phyloP scores from a whole-genome alignment of 1,140 invertebrate species.

The Maniola jurtina region DNA sequence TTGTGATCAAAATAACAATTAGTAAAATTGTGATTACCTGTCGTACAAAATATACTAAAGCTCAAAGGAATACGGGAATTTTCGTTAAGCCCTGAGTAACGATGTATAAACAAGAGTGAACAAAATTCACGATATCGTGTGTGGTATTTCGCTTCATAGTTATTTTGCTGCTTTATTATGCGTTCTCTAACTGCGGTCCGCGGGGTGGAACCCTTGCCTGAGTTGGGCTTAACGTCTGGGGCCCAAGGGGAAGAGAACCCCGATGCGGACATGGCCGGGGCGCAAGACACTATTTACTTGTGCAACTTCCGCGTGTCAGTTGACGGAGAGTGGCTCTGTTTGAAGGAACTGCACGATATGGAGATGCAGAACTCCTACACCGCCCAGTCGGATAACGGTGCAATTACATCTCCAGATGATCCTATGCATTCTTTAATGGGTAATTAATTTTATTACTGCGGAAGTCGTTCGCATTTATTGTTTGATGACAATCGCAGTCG shows the following conservation, averaged over 20 bases:
- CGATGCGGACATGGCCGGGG: conserved; percentile 86
- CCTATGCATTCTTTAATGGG: conserved; percentile 76
- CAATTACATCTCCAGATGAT: conserved; percentile 79
- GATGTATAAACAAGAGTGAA: conserved; percentile 58
- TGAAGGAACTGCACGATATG: conserved; percentile 95
- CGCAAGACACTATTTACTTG: conserved; percentile 97
- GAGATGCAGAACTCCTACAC: conserved; percentile 87
- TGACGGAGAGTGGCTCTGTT: conserved; percentile 98
- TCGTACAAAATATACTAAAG: background rate
- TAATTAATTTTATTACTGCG: conserved; percentile 43
- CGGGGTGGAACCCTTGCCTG: conserved; percentile 69
- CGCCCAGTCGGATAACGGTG: conserved; percentile 76
- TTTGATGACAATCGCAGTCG: background rate
- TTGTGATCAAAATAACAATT: conserved; percentile 30
- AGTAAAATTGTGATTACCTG: conserved; percentile 1
- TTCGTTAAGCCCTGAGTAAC: conserved; percentile 25
- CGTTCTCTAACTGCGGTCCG: conserved; percentile 67
- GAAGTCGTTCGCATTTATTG: background rate
- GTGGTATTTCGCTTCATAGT: conserved; percentile 66
- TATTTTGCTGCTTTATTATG: conserved; percentile 76
- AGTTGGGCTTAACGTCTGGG: conserved; percentile 58
- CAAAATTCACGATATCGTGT: conserved; percentile 54
- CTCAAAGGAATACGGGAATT: background rate
- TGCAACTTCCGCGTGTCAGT: conserved; percentile 98
- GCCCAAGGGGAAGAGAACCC: conserved; percentile 53